A percentile compares a stretch with the other conserved stretches of the same genome.
These are phyloP conservation scores for Nomia melanderi DNA, from an alignment of 1,140 invertebrate species.

Conservation along the genomic window DNA sequence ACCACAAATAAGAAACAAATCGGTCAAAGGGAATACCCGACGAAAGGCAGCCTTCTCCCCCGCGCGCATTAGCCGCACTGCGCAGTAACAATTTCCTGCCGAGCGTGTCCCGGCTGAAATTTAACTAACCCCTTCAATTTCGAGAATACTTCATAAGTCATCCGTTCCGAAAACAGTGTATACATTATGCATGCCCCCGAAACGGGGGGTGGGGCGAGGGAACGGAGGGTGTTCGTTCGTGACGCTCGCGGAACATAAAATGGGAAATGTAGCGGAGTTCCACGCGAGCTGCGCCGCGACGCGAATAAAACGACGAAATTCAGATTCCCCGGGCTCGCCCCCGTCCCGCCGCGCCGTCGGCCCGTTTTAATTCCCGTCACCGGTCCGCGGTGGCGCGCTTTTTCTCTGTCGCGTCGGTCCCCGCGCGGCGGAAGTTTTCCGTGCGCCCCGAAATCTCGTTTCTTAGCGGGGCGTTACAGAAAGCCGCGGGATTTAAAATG, in stretches of 20 bases:
- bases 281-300: not conserved
- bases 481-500: slow-evolving; percentile 49
- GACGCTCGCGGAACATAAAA: not conserved
- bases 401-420: not conserved
- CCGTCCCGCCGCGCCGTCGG: not conserved
- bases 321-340: not conserved
- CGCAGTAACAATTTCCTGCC: not conserved
- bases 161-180: not conserved
- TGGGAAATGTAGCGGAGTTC: slow-evolving; percentile 3
- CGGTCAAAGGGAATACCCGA: too few species aligned
- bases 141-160: not conserved
- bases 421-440: not conserved
- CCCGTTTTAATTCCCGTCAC: slow-evolving; percentile 15
- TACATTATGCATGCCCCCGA: not conserved
- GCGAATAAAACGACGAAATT: slow-evolving; percentile 13
- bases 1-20: too few species aligned
- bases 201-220: too few species aligned
- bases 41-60: too few species aligned
- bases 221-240: not conserved
- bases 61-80: too few species aligned
- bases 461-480: slow-evolving; percentile 18
- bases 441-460: slow-evolving; percentile 23
- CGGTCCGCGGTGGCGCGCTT: not conserved
- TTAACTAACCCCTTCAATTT: not conserved
- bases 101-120: not conserved